A percentile compares a stretch with the other conserved stretches of the same genome.
Evolutionary conservation across 1,140 invertebrate genomes (phyloP).

Genomic region (Cydia strobilella): DNA sequence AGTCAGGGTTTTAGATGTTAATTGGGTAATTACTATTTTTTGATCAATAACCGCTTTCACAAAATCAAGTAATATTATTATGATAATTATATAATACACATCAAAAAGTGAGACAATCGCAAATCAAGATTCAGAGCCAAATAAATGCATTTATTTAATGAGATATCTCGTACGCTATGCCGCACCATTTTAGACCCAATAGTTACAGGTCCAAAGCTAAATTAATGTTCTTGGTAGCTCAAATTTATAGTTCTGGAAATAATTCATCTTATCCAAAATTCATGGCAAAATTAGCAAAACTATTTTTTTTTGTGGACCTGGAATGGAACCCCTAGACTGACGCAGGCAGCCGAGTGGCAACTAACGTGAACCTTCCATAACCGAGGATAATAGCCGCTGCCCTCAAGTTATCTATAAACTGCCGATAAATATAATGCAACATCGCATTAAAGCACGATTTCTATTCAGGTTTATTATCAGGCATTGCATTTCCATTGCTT

Average conservation of each 20-base stretch:
- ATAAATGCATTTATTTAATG: background rate
- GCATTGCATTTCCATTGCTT: too few species aligned
- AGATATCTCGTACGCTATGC: background rate
- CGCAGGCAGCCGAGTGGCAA: background rate
- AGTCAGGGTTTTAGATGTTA: background rate
- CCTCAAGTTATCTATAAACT: background rate
- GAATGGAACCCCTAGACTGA: too few species aligned
- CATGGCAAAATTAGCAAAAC: background rate
- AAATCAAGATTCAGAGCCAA: background rate
- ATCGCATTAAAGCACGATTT: background rate
- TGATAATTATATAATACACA: too few species aligned
- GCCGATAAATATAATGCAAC: slow-evolving; percentile 10
- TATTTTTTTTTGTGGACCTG: too few species aligned
- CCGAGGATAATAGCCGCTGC: background rate
- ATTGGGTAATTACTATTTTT: background rate
- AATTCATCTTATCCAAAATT: too few species aligned
- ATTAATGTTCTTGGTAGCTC: too few species aligned
- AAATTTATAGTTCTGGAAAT: too few species aligned
- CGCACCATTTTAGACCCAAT: too few species aligned
- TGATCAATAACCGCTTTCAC: too few species aligned
- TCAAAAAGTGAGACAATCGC: too few species aligned
- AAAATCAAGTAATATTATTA: too few species aligned
- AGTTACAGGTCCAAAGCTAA: too few species aligned
- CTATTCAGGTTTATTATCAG: slow-evolving; percentile 1
- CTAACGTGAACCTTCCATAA: background rate